Percentiles rank a stretch among this genome's conserved stretches.
Conservation (phyloP, 1,140 invertebrate genomes). For the Anagrus nilaparvatae region DNA sequence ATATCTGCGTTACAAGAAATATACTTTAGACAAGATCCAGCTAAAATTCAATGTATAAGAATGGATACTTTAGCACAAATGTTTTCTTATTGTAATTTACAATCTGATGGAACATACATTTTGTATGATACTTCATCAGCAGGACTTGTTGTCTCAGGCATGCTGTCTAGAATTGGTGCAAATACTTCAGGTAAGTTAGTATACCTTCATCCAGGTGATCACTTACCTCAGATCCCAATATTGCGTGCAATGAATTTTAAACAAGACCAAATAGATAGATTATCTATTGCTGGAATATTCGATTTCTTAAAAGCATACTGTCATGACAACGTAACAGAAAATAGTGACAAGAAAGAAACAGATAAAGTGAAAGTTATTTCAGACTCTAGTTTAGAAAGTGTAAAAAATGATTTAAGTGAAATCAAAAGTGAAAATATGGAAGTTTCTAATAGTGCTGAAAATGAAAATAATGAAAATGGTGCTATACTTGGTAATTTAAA, state of each 20-base stretch:
- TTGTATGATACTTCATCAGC: slow-evolving; percentile 80
- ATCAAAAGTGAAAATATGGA: not conserved
- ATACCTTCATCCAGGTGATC: slow-evolving; percentile 70
- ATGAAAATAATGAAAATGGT: slow-evolving; percentile 8
- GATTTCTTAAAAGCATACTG: slow-evolving; percentile 56
- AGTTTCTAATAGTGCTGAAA: not conserved
- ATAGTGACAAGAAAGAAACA: slow-evolving; percentile 15
- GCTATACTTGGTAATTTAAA: slow-evolving; percentile 9
- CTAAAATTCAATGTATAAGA: slow-evolving; percentile 69
- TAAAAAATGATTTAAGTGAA: too few relatives aligned
- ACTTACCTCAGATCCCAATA: slow-evolving; percentile 59
- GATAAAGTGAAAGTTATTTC: not conserved
- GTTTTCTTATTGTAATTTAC: slow-evolving; percentile 68
- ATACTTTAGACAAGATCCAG: slow-evolving; percentile 63
- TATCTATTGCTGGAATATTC: slow-evolving; percentile 62
- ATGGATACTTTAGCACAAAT: slow-evolving; percentile 83
- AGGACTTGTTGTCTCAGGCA: slow-evolving; percentile 71
- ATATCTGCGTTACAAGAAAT: slow-evolving; percentile 67
- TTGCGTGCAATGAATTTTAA: slow-evolving; percentile 68
- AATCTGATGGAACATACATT: slow-evolving; percentile 64
- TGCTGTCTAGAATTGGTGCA: slow-evolving; percentile 62
- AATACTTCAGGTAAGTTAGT: slow-evolving; percentile 53
- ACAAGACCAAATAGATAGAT: slow-evolving; percentile 52
- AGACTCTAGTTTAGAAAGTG: too few relatives aligned
- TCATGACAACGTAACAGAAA: slow-evolving; percentile 31